Conservation (phyloP, 2,888 invertebrate species). For the Halictus quadricinctus region DNA sequence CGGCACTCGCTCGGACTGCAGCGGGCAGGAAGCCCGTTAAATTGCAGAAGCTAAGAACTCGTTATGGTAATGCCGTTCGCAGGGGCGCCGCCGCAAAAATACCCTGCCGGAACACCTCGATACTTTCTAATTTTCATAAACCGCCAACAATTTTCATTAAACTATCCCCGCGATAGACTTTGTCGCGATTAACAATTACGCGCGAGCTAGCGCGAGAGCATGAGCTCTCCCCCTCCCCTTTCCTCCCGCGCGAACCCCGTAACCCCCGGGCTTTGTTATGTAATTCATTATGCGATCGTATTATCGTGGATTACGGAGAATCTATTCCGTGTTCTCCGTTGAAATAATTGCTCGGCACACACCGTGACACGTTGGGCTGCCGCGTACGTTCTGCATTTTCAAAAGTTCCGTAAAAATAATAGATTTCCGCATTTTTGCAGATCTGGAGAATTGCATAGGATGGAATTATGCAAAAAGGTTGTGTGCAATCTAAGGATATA, state of each 20-base stretch:
- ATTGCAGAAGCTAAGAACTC: conserved; percentile 46
- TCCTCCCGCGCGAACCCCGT: neutral
- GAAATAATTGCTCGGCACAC: neutral
- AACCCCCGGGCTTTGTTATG: neutral
- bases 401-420: neutral
- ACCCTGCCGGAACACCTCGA: conserved; percentile 8
- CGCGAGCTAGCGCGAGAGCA: neutral
- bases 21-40: conserved; percentile 37
- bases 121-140: conserved; percentile 40
- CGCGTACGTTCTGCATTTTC: neutral
- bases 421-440: neutral
- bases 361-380: neutral
- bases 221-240: too few species aligned
- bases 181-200: conserved; percentile 15
- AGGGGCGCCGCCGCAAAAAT: conserved; percentile 5
- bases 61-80: conserved; percentile 46
- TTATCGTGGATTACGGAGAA: conserved; percentile 8
- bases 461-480: too few species aligned
- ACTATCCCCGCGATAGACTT: neutral
- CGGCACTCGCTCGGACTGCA: neutral
- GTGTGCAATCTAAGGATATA: too few species aligned
- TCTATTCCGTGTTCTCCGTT: neutral
- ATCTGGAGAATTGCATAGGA: too few species aligned
- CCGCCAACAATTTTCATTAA: conserved; percentile 33
- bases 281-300: conserved; percentile 17